Percentiles rank a stretch among this genome's conserved stretches.
These are phyloP conservation scores for Callimorpha dominula DNA, from an alignment of 2,888 invertebrate species.

Conservation along the genomic window DNA sequence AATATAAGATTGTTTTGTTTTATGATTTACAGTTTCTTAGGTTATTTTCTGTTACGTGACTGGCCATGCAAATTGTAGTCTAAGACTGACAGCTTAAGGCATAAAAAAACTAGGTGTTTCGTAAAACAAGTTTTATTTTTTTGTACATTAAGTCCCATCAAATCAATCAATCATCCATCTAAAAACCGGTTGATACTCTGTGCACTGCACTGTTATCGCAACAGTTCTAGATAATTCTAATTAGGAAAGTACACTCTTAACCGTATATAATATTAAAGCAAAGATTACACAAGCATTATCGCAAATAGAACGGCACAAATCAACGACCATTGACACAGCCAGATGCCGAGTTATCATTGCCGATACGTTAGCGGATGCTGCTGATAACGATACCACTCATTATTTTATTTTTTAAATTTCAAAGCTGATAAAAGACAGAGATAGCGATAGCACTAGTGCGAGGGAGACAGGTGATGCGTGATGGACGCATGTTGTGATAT, in stretches of 20 bases:
- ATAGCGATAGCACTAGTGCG: slow-evolving; percentile 59
- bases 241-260: background rate
- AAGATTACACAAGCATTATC: slow-evolving; percentile 43
- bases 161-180: background rate
- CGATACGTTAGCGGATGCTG: slow-evolving; percentile 78
- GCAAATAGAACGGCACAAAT: slow-evolving; percentile 60
- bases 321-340: slow-evolving; percentile 69
- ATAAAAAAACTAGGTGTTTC: too few species aligned
- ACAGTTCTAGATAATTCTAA: background rate
- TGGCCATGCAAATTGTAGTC: too few species aligned
- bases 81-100: too few species aligned
- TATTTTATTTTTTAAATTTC: slow-evolving; percentile 77
- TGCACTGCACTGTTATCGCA: background rate
- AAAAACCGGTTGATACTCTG: background rate
- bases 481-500: slow-evolving; percentile 73
- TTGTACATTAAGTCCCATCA: too few species aligned
- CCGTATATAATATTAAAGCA: background rate
- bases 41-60: too few species aligned
- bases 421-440: slow-evolving; percentile 67
- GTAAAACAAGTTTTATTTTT: too few species aligned
- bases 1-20: background rate
- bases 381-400: slow-evolving; percentile 68
- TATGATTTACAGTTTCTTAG: background rate
- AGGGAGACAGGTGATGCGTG: slow-evolving; percentile 70
- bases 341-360: slow-evolving; percentile 73